Base-by-base conservation (phyloP, 1,140 invertebrate species). In the Panagrolaimus sp. region DNA sequence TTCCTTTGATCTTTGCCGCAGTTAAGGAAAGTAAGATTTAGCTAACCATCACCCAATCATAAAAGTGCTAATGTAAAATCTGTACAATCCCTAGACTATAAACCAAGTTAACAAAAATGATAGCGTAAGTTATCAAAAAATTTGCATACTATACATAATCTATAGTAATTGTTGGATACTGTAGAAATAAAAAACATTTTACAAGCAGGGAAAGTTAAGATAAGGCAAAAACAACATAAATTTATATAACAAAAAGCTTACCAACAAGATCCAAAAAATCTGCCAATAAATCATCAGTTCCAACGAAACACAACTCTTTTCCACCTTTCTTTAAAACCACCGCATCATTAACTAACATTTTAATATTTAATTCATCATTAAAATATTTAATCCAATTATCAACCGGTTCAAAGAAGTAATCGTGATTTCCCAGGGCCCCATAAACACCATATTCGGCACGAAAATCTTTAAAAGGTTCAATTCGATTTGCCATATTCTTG, bases 321-420 rank as follows among this genome's bases (percentile, higher is more conserved):
- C 62, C 38, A n/a, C 32, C 47, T 28, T 21, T 38, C 10, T 43
- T 21, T 1, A 78, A 58, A 0, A 69, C 24, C 47, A 62, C 15
- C 1, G 47, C 24, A 24, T 65, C 63, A 58, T 77, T 77, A 28
- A 48, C 65, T 17, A 77, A 66, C 28, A 76, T 45, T 15, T 26
- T 71, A 2, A 77, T 17, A 17, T 72, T 72, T 15, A 78, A 44
- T 8, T 76, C 46, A 14, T 63, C 68, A 12, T 44, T 12, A 26
- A 77, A 74, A 52, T 73, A 77, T 14, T 68, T 15, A 38, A 78
- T n/a, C 73, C 77, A 73, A 26, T 78, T 48, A 15, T 77, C 58
- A 14, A 77, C 62, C 21, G 64, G 45, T 17, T 52, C 69, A 69
- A 79, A 74, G 32, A 44, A 69, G 17, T 17, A 48, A 15, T 76